phyloP scores from a whole-genome alignment of 2,888 invertebrate species.

The Chloroclysta siterata region DNA sequence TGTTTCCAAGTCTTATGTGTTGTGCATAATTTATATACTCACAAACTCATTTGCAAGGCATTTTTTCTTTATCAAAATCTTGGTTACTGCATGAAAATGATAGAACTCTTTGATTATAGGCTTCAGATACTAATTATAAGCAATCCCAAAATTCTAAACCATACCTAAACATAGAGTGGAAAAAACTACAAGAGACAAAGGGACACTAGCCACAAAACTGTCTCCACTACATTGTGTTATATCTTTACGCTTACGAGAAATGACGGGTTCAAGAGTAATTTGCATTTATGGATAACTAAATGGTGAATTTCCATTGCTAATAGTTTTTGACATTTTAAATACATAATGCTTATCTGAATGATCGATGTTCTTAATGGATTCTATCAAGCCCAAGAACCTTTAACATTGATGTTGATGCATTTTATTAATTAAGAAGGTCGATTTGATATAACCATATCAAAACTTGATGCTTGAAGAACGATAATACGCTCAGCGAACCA shows the following conservation, averaged over 20 bases:
- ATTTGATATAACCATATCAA: neutral
- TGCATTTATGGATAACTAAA: slow-evolving; percentile 44
- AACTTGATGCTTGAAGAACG: too few relatives aligned
- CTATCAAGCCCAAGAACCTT: slow-evolving; percentile 17
- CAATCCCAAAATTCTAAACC: neutral
- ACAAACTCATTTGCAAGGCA: too few relatives aligned
- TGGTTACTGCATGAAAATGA: too few relatives aligned
- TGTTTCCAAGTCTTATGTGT: neutral
- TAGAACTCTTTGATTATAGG: too few relatives aligned
- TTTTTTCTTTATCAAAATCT: too few relatives aligned
- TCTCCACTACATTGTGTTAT: neutral
- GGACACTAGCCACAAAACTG: neutral
- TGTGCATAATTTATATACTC: neutral
- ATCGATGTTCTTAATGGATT: slow-evolving; percentile 22
- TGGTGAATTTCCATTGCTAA: slow-evolving; percentile 39
- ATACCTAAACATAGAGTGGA: neutral
- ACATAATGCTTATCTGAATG: slow-evolving; percentile 23
- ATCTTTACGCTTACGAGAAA: neutral
- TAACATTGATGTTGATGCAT: neutral
- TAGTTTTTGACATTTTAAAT: slow-evolving; percentile 31
- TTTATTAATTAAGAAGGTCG: neutral
- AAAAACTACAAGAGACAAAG: neutral
- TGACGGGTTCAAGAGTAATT: slow-evolving; percentile 28
- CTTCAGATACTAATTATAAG: neutral
- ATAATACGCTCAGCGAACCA: too few relatives aligned